phyloP scores from a whole-genome alignment of 2,113 vertebrate species.

The Python bivittatus region DNA sequence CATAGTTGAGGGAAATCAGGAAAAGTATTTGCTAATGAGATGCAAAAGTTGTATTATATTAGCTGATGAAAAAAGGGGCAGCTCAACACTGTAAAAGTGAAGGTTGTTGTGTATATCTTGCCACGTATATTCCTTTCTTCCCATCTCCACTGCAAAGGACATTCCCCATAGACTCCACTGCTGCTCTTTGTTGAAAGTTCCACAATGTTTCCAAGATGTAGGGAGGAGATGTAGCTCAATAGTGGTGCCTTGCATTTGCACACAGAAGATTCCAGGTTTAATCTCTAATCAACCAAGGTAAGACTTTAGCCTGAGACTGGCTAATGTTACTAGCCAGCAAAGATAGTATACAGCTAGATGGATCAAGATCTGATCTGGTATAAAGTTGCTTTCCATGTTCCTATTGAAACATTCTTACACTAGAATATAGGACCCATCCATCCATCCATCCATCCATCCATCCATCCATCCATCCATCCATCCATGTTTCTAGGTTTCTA shows the following conservation, averaged over 20 bases:
- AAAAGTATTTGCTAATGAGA: not conserved
- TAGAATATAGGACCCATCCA: not conserved
- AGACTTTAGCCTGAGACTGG: not conserved
- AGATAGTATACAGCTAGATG: not conserved
- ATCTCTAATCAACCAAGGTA: not conserved
- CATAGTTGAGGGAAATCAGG: not conserved
- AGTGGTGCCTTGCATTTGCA: not conserved
- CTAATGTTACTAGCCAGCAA: not conserved
- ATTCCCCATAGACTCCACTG: not conserved
- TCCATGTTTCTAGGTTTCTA: not conserved
- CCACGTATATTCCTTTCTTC: not conserved
- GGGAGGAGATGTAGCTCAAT: not conserved
- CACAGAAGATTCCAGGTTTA: not conserved
- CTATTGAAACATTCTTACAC: not conserved
- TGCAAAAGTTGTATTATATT: not conserved
- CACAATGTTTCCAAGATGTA: not conserved
- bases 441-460: no score
- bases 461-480: no score
- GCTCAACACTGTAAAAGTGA: not conserved
- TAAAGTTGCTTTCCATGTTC: not conserved
- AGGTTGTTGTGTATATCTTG: not conserved
- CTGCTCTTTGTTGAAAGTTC: not conserved
- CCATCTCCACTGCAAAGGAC: no score
- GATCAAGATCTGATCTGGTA: not conserved
- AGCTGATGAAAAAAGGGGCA: not conserved